Base-by-base conservation (phyloP, 2,888 invertebrate species). In the Portevinia maculata region DNA sequence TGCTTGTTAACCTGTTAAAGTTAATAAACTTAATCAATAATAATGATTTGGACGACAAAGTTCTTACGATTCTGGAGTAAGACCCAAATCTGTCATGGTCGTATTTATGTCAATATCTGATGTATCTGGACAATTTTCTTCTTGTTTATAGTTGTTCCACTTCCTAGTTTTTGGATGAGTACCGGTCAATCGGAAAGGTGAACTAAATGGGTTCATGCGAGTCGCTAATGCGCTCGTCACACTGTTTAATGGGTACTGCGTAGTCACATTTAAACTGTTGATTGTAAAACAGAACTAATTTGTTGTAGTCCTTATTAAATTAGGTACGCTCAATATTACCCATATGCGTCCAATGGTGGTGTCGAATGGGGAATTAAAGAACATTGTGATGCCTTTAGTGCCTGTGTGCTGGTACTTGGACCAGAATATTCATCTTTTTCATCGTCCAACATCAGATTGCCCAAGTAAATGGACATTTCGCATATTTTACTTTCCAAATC, bases 51-150 rank as follows among this genome's bases (percentile, higher is more conserved):
- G 13, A 19, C 1, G 1, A 5, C 7, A 11, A 15, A n/a, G 1
- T 1, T 7, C 64, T 17, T 75, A 81, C 81, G 60, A 41, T 50
- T 81, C 59, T 28, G 76, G 59, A 8, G 76, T 76, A 9, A 81
- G 32, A 1, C 70, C 70, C 1, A 81, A 48, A 6, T 71, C 70
- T 9, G 19, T 28, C 70, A 81, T 65, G 1, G 81, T 55, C 9
- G 60, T 24, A 3, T 71, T 44, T 1, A 76, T 76, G 41, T 81
- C 76, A 19, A 76, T 39, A 3, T 9, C 24, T 0, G 62, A 69
- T 1, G 48, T 55, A 13, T 81, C 70, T 8, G 69, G 37, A 21
- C 34, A 37, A 5, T 37, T 59, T 0, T 76, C 70, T 0, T 3
- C 0, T 7, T 30, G 24, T 8, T 41, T 76, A 3, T 17, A 24